These are phyloP conservation scores for Harlomillsia oculata DNA, from an alignment of 1,140 invertebrate genomes.

Conservation along the genomic window DNA sequence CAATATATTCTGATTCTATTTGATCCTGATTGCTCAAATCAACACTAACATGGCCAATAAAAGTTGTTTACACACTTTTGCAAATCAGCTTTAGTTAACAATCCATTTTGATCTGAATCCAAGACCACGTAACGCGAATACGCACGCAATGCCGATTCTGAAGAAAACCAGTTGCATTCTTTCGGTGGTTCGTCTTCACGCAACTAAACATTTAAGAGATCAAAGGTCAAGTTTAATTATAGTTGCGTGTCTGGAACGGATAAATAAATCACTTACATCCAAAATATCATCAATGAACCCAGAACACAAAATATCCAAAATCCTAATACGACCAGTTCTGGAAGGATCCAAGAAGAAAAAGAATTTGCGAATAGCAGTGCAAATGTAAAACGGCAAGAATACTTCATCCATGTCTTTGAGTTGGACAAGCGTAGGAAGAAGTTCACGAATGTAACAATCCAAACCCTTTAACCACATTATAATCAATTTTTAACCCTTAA, in stretches of 20 bases:
- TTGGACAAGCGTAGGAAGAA: constrained; percentile 82
- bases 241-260: not conserved
- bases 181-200: constrained; percentile 73
- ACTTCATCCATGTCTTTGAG: constrained; percentile 81
- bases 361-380: constrained; percentile 88
- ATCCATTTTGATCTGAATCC: constrained; percentile 89
- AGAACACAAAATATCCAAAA: constrained; percentile 80
- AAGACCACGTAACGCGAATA: constrained; percentile 90
- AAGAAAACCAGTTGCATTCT: constrained; percentile 91
- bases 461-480: constrained; percentile 60
- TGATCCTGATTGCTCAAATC: not conserved
- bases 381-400: constrained; percentile 93
- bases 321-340: constrained; percentile 74
- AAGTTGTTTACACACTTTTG: constrained; percentile 51
- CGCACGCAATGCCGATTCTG: constrained; percentile 74
- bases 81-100: constrained; percentile 81
- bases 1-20: not conserved
- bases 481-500: too few relatives aligned
- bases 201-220: constrained; percentile 45
- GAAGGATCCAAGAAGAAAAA: constrained; percentile 89
- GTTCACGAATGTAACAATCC: constrained; percentile 86
- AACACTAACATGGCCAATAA: not conserved
- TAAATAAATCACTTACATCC: constrained; percentile 48
- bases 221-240: not conserved
- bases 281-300: constrained; percentile 86